Percentiles rank a stretch among this genome's conserved stretches.
Conservation (phyloP, 2,113 vertebrate species). For the Cairina moschata region DNA sequence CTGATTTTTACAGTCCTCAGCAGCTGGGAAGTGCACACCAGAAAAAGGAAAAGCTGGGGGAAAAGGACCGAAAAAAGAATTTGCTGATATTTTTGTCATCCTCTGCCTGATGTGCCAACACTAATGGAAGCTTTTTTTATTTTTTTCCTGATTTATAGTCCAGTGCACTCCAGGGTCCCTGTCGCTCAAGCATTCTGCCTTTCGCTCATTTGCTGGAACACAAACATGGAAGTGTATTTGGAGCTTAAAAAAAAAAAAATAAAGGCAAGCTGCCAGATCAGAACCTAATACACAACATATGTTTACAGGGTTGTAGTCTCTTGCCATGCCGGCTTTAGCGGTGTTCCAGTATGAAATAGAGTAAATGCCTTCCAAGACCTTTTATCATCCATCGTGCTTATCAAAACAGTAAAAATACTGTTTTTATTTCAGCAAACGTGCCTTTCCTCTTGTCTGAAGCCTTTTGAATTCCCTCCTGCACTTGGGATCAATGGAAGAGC, state of each 20-base stretch:
- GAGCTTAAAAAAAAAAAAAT: conserved; percentile 55
- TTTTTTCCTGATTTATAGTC: background rate
- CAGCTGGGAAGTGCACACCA: background rate
- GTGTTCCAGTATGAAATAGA: conserved; percentile 44
- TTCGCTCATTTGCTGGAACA: conserved; percentile 46
- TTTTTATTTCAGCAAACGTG: conserved; percentile 2
- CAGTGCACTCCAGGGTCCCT: background rate
- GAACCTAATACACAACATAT: conserved; percentile 69
- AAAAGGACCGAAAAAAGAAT: background rate
- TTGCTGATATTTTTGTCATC: conserved; percentile 31
- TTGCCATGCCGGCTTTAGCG: conserved; percentile 60
- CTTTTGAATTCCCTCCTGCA: background rate
- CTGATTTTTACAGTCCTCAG: background rate
- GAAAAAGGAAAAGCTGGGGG: background rate
- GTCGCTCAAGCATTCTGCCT: background rate
- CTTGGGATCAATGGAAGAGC: background rate
- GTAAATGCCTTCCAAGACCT: conserved; percentile 60
- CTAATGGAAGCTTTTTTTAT: background rate
- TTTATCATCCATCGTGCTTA: conserved; percentile 50
- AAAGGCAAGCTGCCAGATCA: conserved; percentile 71
- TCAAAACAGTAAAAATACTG: conserved; percentile 35
- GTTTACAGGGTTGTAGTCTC: conserved; percentile 50
- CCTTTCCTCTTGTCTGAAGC: conserved; percentile 46
- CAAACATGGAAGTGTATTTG: conserved; percentile 63
- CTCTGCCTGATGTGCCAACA: background rate